A percentile compares a stretch with the other conserved stretches of the same genome.
Evolutionary conservation across 64 coral and sea anemone species (phyloP).

Genomic region (Acropora yongei): DNA sequence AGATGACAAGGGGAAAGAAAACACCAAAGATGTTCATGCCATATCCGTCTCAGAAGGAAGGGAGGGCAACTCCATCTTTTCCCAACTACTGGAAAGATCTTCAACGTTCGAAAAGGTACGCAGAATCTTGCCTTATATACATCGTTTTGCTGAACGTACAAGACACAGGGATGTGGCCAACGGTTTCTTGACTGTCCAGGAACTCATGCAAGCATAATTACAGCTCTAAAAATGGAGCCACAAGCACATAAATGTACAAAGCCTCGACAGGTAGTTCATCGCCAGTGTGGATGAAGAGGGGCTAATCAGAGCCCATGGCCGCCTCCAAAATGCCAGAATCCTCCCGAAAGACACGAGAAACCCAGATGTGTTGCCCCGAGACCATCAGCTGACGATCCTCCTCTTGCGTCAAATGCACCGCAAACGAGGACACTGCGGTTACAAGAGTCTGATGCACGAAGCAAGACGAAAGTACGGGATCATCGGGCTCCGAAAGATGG

Average conservation of each 20-base stretch:
- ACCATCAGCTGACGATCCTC: slow-evolving; percentile 56
- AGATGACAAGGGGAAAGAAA: slow-evolving; percentile 21
- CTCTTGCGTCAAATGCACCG: slow-evolving; percentile 52
- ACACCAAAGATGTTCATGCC: slow-evolving; percentile 48
- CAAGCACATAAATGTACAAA: slow-evolving; percentile 24
- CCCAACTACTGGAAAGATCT: slow-evolving; percentile 36
- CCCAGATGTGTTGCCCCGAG: slow-evolving; percentile 52
- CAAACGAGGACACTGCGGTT: slow-evolving; percentile 47
- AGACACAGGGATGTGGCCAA: slow-evolving; percentile 5
- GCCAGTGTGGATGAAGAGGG: slow-evolving; percentile 41
- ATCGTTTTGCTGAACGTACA: slow-evolving; percentile 43
- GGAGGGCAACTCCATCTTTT: slow-evolving; percentile 31
- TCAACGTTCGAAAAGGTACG: slow-evolving; percentile 46
- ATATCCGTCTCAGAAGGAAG: slow-evolving; percentile 20
- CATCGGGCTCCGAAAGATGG: neutral
- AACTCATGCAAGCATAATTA: slow-evolving; percentile 29
- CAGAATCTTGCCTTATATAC: slow-evolving; percentile 33
- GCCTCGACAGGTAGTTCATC: slow-evolving; percentile 46
- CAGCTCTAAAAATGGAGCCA: slow-evolving; percentile 38
- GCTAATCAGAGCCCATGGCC: slow-evolving; percentile 16
- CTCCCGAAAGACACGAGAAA: slow-evolving; percentile 56
- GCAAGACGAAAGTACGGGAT: slow-evolving; percentile 62
- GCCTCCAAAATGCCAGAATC: slow-evolving; percentile 48
- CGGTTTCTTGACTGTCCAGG: slow-evolving; percentile 40
- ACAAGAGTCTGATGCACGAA: slow-evolving; percentile 62